phyloP scores from a whole-genome alignment of 2,888 invertebrate genomes.

The Aethes cnicana region DNA sequence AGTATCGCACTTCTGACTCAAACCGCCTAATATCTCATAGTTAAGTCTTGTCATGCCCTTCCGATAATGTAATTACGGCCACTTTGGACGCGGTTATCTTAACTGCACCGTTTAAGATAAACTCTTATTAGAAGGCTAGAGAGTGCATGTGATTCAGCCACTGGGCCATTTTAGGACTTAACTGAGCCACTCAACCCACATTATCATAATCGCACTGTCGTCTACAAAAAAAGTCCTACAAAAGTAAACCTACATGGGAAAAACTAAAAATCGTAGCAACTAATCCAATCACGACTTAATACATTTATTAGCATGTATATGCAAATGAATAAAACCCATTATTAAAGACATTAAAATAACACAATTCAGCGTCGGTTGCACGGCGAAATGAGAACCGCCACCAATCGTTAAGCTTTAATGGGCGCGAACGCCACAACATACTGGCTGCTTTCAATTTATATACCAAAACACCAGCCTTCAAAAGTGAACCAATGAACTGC shows the following conservation, averaged over 20 bases:
- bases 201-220: too few relatives aligned
- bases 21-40: constrained; percentile 7
- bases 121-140: constrained; percentile 47
- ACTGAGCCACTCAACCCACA: too few relatives aligned
- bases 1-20: neutral
- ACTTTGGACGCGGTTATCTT: constrained; percentile 60
- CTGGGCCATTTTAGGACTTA: constrained; percentile 5
- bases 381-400: constrained; percentile 47
- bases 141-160: constrained; percentile 42
- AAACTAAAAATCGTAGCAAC: neutral
- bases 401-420: constrained; percentile 60
- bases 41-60: constrained; percentile 38
- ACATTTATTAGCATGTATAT: neutral
- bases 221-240: too few relatives aligned
- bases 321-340: constrained; percentile 15
- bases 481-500: constrained; percentile 49
- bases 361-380: constrained; percentile 50
- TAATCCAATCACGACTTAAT: neutral
- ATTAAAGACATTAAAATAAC: constrained; percentile 43
- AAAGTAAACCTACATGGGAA: too few relatives aligned
- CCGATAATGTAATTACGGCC: constrained; percentile 54
- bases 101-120: constrained; percentile 63
- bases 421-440: constrained; percentile 42
- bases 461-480: constrained; percentile 43
- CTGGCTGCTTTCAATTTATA: constrained; percentile 57